Conservation (phyloP, 2,797 vertebrate genomes). For the Pelochelys cantorii region DNA sequence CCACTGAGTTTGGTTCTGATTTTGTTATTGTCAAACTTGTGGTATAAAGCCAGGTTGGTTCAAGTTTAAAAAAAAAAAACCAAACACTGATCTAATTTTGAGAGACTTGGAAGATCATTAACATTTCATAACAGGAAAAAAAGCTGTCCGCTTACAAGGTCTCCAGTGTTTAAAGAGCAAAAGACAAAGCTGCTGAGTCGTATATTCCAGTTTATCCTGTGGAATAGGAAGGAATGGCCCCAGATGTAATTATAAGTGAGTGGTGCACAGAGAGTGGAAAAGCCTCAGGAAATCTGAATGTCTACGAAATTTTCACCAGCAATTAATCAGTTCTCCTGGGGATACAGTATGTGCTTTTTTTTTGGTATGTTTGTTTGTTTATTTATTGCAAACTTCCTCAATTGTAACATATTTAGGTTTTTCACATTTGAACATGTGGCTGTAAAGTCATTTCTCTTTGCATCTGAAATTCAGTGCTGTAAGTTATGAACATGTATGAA, state of each 20-base stretch:
- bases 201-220: slow-evolving; percentile 69
- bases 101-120: slow-evolving; percentile 43
- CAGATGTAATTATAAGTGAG: slow-evolving; percentile 80
- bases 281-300: slow-evolving; percentile 76
- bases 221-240: slow-evolving; percentile 80
- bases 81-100: slow-evolving; percentile 15
- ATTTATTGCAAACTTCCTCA: not conserved
- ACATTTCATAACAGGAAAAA: slow-evolving; percentile 38
- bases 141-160: slow-evolving; percentile 28
- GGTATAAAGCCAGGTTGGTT: slow-evolving; percentile 37
- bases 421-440: fast-evolving
- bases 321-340: slow-evolving; percentile 38
- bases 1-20: slow-evolving; percentile 43
- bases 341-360: not conserved
- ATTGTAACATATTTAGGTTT: fast-evolving
- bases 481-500: not conserved
- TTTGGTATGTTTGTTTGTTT: not conserved
- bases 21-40: slow-evolving; percentile 69
- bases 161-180: slow-evolving; percentile 57
- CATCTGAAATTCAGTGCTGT: not conserved
- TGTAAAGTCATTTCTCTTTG: not conserved
- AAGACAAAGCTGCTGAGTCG: slow-evolving; percentile 62
- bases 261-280: slow-evolving; percentile 61
- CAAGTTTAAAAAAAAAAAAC: not conserved
- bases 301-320: slow-evolving; percentile 9